phyloP scores from a whole-genome alignment of 2,113 vertebrate genomes.

The Myiagra hebetior region DNA sequence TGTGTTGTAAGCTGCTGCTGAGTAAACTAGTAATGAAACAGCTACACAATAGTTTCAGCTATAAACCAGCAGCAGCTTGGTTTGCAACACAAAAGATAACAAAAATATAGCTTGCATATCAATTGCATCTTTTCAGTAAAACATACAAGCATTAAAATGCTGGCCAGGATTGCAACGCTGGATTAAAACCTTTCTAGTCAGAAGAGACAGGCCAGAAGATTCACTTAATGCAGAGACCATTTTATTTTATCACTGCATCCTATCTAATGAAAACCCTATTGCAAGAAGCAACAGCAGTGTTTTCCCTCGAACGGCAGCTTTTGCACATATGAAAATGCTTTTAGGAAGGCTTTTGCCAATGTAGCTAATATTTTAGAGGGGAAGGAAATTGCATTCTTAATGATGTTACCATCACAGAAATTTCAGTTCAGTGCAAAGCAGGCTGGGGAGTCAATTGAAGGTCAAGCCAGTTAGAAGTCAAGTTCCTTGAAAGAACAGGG shows the following conservation, averaged over 20 bases:
- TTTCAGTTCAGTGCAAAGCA: background rate
- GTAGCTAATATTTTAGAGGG: background rate
- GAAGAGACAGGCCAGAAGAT: background rate
- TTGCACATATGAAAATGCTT: background rate
- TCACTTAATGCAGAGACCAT: background rate
- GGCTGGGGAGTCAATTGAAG: background rate
- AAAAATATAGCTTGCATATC: background rate
- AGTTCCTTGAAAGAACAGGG: background rate
- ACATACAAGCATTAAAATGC: background rate
- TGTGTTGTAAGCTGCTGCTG: slow-evolving; percentile 3
- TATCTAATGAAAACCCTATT: background rate
- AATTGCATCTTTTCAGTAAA: background rate
- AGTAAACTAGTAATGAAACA: slow-evolving; percentile 44
- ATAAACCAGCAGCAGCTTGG: background rate
- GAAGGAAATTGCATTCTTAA: slow-evolving; percentile 13
- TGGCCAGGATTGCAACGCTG: background rate
- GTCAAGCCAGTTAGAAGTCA: background rate
- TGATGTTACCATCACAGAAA: background rate
- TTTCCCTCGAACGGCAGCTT: background rate
- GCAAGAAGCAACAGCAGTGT: background rate
- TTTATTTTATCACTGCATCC: background rate
- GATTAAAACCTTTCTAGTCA: background rate
- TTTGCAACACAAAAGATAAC: background rate
- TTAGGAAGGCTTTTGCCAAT: background rate
- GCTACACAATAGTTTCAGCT: background rate